Conservation (phyloP, 2,888 invertebrate species). For the Melolontha melolontha region DNA sequence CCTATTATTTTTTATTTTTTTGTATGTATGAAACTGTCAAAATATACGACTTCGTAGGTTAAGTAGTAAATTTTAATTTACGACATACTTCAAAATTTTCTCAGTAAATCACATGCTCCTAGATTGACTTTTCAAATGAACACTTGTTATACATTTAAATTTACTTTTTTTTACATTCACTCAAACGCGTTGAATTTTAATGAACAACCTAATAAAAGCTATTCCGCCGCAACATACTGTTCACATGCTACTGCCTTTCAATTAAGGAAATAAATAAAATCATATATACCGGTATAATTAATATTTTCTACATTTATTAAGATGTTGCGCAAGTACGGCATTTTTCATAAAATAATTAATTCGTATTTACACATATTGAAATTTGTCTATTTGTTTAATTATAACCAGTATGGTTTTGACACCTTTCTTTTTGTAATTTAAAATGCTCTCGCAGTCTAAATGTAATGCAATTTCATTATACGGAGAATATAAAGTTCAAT, state of each 20-base stretch:
- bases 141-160: constrained; percentile 27
- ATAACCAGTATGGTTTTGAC: no score
- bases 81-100: no score
- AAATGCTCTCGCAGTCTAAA: no score
- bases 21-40: no score
- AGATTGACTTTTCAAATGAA: constrained; percentile 8
- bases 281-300: constrained; percentile 10
- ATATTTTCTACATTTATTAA: constrained; percentile 6
- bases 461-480: no score
- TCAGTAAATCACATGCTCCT: no score
- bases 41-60: no score
- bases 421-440: no score
- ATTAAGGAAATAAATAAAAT: constrained; percentile 18
- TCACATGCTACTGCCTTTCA: constrained; percentile 23
- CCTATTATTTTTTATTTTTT: no score
- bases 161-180: constrained; percentile 24
- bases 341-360: no score
- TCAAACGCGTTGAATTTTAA: constrained; percentile 34
- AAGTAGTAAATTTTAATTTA: no score
- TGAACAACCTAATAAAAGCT: constrained; percentile 31
- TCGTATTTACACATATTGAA: not conserved
- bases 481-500: no score
- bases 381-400: not conserved
- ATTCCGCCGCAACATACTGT: constrained; percentile 33
- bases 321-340: not conserved